Evolutionary conservation across 1,140 invertebrate genomes (phyloP), one percentile per base, ranked within the genome.

Genomic region (Cydia strobilella): DNA sequence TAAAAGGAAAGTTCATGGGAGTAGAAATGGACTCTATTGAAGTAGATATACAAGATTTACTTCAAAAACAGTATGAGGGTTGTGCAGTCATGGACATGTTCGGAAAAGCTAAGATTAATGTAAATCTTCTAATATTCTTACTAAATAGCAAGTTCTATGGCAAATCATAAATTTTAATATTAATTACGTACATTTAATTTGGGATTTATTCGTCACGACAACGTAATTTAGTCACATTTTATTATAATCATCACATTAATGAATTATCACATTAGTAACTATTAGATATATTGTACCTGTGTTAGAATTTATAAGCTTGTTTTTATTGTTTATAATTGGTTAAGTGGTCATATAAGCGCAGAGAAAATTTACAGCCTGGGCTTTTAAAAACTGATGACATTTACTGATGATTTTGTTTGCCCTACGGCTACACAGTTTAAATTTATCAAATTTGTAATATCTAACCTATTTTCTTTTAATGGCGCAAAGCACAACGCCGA

Each of bases 111-210:
- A 96, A 96, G 88, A 94, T 97, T 69, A 97, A 97, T 84, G 96
- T 97, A 23, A 97, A 97, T 88, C 93, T 97, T 35, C 90, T 97
- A 7, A 93, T 97, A 59, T 96, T 96, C 87, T 93, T 97, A 72
- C 90, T 97, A 13, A 97, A 97, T 88, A 94, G 95, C 75, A 97
- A 97, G 88, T 97, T 97, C 91, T 97, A 97, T 84, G 95, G 95
- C 51, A 95, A 96, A 73, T 83, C 82, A 27, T 83, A 84, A 72
- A 74, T 54, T 31, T 59, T 66, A 23, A 62, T 31, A 25, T 63
- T 25, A 63, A 12, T 20, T 6, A 59, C 10, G 18, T 20, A 13
- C 42, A n/a, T 39, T 35, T 18, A 18, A 18, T 69, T 20, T n/a
- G 39, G 31, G 6, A 7, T 23, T 39, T 69, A n/a, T 39, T 10